Evolutionary conservation across 2,888 invertebrate genomes (phyloP).

Genomic region (Cheilosia scutellata): DNA sequence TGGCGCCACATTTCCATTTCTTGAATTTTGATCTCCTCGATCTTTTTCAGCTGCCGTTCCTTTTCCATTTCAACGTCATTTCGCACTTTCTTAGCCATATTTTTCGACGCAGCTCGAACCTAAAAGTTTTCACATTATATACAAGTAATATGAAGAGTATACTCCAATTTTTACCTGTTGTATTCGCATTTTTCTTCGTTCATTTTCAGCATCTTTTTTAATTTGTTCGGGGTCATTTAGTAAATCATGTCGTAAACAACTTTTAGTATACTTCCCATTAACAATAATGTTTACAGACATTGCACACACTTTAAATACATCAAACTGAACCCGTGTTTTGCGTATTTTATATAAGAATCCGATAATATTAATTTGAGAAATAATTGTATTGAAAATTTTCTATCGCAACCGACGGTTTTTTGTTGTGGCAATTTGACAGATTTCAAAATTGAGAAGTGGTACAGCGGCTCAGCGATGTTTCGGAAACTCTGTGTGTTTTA

Average conservation of each 20-base stretch:
- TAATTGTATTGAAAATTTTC: neutral
- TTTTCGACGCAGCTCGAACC: slow-evolving; percentile 87
- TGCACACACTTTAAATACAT: slow-evolving; percentile 31
- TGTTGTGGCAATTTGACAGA: slow-evolving; percentile 56
- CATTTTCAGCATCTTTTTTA: slow-evolving; percentile 86
- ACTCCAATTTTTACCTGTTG: slow-evolving; percentile 85
- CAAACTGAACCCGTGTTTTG: neutral
- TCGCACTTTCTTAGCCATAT: slow-evolving; percentile 85
- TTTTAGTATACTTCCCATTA: slow-evolving; percentile 85
- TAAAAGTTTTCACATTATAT: slow-evolving; percentile 77
- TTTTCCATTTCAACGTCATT: slow-evolving; percentile 85
- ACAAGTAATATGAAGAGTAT: slow-evolving; percentile 20
- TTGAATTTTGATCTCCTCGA: slow-evolving; percentile 85
- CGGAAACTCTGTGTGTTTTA: neutral
- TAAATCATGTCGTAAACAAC: slow-evolving; percentile 84
- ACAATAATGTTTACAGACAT: slow-evolving; percentile 88
- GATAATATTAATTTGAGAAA: neutral
- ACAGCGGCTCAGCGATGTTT: slow-evolving; percentile 27
- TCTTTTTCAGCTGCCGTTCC: slow-evolving; percentile 84
- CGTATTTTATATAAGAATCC: neutral
- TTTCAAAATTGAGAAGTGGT: slow-evolving; percentile 13
- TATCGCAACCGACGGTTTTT: slow-evolving; percentile 48
- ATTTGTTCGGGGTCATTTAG: slow-evolving; percentile 85
- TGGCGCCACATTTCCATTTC: slow-evolving; percentile 85
- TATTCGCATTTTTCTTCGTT: slow-evolving; percentile 86